A percentile compares a stretch with the other conserved stretches of the same genome.
phyloP scores from a whole-genome alignment of 2,888 invertebrate species.

The Crioceris asparagi region DNA sequence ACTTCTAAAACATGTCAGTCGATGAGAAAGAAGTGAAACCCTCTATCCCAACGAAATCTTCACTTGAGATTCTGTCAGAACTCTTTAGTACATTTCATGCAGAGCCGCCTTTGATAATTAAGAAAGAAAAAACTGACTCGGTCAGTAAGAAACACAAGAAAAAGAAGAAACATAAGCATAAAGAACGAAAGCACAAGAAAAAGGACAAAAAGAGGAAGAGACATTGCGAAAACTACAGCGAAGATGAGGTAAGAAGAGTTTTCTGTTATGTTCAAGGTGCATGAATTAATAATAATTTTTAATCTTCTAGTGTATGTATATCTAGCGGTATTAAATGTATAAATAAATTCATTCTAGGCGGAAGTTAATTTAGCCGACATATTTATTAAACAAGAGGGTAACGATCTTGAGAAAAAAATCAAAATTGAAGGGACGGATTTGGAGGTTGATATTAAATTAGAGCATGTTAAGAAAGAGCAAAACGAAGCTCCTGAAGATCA shows the following conservation, averaged over 20 bases:
- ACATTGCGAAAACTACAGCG: no score
- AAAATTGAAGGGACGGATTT: conserved; percentile 30
- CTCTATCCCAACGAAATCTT: conserved; percentile 46
- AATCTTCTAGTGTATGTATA: conserved; percentile 11
- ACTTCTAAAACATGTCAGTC: conserved; percentile 7
- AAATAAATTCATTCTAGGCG: no score
- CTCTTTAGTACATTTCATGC: conserved; percentile 70
- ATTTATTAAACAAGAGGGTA: conserved; percentile 33
- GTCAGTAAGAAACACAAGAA: conserved; percentile 33
- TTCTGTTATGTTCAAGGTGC: background rate
- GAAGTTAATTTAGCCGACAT: conserved; percentile 32
- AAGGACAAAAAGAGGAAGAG: conserved; percentile 38
- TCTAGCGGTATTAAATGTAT: conserved; percentile 25
- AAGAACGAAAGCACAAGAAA: conserved; percentile 45
- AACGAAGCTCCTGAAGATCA: conserved; percentile 6
- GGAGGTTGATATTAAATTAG: conserved; percentile 17
- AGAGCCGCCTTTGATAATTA: conserved; percentile 46
- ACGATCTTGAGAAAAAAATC: conserved; percentile 28
- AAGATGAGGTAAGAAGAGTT: background rate
- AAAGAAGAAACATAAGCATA: conserved; percentile 52
- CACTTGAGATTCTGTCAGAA: conserved; percentile 73
- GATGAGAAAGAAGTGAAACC: conserved; percentile 21
- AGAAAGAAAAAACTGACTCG: conserved; percentile 32
- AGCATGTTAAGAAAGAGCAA: conserved; percentile 10
- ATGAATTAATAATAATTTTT: background rate